phyloP scores from a whole-genome alignment of 2,888 invertebrate genomes.

The Aquatica leii region DNA sequence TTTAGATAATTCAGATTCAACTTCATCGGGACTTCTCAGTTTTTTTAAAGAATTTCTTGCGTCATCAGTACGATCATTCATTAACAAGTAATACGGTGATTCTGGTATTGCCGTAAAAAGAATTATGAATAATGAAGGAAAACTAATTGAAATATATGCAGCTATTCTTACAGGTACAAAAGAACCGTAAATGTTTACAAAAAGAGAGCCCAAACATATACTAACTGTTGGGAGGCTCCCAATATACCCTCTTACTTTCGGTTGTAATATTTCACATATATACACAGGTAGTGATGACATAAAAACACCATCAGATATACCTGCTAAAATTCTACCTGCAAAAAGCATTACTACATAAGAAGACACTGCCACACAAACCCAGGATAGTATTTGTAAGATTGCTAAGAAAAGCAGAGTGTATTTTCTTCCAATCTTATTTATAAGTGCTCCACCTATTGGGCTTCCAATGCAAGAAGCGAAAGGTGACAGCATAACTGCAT shows the following conservation, averaged over 20 bases:
- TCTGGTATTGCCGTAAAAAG: slow-evolving; percentile 64
- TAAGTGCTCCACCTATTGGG: slow-evolving; percentile 40
- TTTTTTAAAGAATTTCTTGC: slow-evolving; percentile 46
- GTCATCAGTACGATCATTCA: slow-evolving; percentile 47
- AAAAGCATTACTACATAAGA: slow-evolving; percentile 20
- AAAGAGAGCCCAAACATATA: slow-evolving; percentile 22
- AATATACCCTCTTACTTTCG: slow-evolving; percentile 42
- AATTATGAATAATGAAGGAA: slow-evolving; percentile 43
- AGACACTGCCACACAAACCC: slow-evolving; percentile 44
- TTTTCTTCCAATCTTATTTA: slow-evolving; percentile 52
- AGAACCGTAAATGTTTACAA: slow-evolving; percentile 48
- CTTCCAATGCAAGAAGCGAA: slow-evolving; percentile 35
- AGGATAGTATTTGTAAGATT: slow-evolving; percentile 48
- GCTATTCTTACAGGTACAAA: slow-evolving; percentile 17
- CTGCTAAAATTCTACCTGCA: slow-evolving; percentile 36
- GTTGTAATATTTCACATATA: slow-evolving; percentile 43
- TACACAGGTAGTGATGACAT: slow-evolving; percentile 44
- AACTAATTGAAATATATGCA: slow-evolving; percentile 36
- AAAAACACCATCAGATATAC: slow-evolving; percentile 42
- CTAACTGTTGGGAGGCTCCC: slow-evolving; percentile 39
- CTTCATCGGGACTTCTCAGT: slow-evolving; percentile 45
- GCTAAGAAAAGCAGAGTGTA: slow-evolving; percentile 47
- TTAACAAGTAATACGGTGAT: slow-evolving; percentile 63
- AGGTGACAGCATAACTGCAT: slow-evolving; percentile 41
- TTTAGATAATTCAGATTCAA: slow-evolving; percentile 47